phyloP scores from a whole-genome alignment of 1,140 invertebrate genomes.

The Drosophila sechellia region DNA sequence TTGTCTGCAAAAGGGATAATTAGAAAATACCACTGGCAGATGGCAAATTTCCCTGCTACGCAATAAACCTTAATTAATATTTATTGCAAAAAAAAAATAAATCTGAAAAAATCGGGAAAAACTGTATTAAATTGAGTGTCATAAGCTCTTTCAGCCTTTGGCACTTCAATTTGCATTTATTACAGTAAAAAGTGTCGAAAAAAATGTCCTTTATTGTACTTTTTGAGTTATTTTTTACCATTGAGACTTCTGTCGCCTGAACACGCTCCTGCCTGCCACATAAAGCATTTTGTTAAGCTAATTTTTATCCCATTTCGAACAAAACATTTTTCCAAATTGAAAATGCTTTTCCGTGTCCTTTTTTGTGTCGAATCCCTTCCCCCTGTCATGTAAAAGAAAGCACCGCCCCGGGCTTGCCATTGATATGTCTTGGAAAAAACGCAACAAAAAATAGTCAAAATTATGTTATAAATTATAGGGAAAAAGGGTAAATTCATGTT shows the following conservation, averaged over 20 bases:
- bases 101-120: slow-evolving; percentile 19
- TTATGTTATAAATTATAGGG: slow-evolving; percentile 80
- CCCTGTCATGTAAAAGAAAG: slow-evolving; percentile 67
- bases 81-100: slow-evolving; percentile 24
- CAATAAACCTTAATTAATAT: slow-evolving; percentile 62
- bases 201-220: slow-evolving; percentile 40
- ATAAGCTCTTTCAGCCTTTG: slow-evolving; percentile 67
- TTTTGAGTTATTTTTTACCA: slow-evolving; percentile 4
- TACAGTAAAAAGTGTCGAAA: slow-evolving; percentile 28
- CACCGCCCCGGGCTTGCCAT: slow-evolving; percentile 55
- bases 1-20: slow-evolving; percentile 33
- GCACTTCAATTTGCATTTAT: slow-evolving; percentile 44
- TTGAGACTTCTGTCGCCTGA: slow-evolving; percentile 60
- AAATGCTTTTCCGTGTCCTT: slow-evolving; percentile 51
- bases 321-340: slow-evolving; percentile 55
- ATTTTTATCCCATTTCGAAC: slow-evolving; percentile 80
- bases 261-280: slow-evolving; percentile 77
- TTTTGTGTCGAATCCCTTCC: slow-evolving; percentile 15
- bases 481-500: slow-evolving; percentile 81
- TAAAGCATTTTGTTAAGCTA: slow-evolving; percentile 81
- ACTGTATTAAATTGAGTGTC: slow-evolving; percentile 71
- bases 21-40: slow-evolving; percentile 28
- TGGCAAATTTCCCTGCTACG: slow-evolving; percentile 42
- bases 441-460: slow-evolving; percentile 72
- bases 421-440: slow-evolving; percentile 58